Evolutionary conservation across 2,797 vertebrate species (phyloP).

Genomic region (Hemibagrus guttatus): DNA sequence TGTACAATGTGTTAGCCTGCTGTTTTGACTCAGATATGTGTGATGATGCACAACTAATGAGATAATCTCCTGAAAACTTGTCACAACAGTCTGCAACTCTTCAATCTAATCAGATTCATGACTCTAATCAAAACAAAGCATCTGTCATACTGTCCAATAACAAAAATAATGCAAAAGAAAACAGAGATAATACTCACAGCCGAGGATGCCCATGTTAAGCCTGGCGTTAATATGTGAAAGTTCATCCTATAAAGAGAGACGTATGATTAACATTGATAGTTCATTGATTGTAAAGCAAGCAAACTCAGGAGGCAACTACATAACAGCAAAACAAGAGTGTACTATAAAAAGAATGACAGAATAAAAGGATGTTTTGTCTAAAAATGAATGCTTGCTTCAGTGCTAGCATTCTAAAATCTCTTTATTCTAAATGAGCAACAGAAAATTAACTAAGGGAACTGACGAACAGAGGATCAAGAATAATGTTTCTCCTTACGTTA

Average conservation of each 20-base stretch:
- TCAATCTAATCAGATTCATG: neutral
- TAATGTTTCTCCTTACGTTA: slow-evolving; percentile 79
- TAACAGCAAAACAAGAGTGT: neutral
- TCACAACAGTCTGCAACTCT: neutral
- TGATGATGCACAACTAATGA: neutral
- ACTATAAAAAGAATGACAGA: neutral
- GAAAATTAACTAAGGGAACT: neutral
- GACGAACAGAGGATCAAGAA: neutral
- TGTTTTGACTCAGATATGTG: neutral
- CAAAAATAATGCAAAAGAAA: neutral
- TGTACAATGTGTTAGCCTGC: neutral
- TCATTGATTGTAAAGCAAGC: neutral
- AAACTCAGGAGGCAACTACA: neutral
- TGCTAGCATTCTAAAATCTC: neutral
- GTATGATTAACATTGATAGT: neutral
- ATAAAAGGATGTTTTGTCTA: neutral
- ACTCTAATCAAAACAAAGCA: neutral
- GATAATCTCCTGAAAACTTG: neutral
- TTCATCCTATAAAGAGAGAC: slow-evolving; percentile 81
- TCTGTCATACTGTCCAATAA: neutral
- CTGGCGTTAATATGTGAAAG: slow-evolving; percentile 97
- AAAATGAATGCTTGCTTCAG: neutral
- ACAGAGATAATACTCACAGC: slow-evolving; percentile 83
- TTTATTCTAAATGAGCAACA: neutral
- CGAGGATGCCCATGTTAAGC: slow-evolving; percentile 99